These are phyloP conservation scores for Pimephales promelas DNA, from an alignment of 2,113 vertebrate genomes.

Conservation along the genomic window DNA sequence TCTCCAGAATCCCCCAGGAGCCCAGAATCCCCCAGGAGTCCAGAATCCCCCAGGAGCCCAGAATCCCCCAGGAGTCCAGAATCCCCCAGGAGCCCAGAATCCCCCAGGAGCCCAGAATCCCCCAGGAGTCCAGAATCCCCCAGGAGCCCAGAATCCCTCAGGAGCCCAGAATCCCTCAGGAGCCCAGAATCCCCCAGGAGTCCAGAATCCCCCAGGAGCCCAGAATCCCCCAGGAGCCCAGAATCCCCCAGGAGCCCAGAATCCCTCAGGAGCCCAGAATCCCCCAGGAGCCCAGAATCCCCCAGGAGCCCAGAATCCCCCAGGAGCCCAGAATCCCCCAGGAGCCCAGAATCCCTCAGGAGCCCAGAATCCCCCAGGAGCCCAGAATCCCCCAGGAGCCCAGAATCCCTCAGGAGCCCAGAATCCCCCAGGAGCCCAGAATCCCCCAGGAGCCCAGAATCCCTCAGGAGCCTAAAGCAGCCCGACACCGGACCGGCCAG, in stretches of 20 bases:
- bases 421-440: slow-evolving; percentile 60
- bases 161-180: too few species aligned
- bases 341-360: too few species aligned
- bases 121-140: too few species aligned
- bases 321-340: slow-evolving; percentile 66
- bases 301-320: too few species aligned
- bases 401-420: too few species aligned
- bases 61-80: neutral
- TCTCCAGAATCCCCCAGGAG: slow-evolving; percentile 78
- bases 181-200: slow-evolving; percentile 19
- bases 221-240: slow-evolving; percentile 74
- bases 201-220: slow-evolving; percentile 76
- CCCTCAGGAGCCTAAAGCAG: slow-evolving; percentile 67
- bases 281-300: slow-evolving; percentile 66
- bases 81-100: slow-evolving; percentile 65
- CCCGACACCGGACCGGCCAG: neutral
- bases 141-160: too few species aligned
- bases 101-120: neutral
- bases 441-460: slow-evolving; percentile 77
- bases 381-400: too few species aligned
- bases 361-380: too few species aligned
- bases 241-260: slow-evolving; percentile 72
- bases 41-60: slow-evolving; percentile 73
- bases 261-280: too few species aligned
- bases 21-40: too few species aligned